phyloP scores from a whole-genome alignment of 2,113 vertebrate species.

The Ameiurus melas region DNA sequence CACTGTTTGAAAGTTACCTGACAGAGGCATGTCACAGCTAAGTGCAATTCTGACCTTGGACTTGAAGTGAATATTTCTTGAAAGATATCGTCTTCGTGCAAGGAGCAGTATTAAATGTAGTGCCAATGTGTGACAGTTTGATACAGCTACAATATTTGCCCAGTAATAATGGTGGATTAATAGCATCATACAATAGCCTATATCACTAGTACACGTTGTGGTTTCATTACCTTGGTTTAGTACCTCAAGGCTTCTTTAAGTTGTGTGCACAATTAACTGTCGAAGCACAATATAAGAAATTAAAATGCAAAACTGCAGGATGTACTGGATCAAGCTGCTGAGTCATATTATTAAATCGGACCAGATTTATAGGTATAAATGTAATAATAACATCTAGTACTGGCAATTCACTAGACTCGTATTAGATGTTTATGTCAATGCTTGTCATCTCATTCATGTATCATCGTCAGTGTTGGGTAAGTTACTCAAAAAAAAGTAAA shows the following conservation, averaged over 20 bases:
- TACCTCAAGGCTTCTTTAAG: background rate
- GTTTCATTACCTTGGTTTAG: background rate
- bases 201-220: background rate
- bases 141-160: no score
- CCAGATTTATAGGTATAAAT: background rate
- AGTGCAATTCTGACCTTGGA: background rate
- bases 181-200: background rate
- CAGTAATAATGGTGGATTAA: background rate
- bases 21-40: background rate
- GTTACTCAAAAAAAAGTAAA: no score
- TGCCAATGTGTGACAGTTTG: background rate
- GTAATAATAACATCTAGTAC: background rate
- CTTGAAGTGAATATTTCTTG: background rate
- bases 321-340: no score
- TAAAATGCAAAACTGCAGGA: background rate
- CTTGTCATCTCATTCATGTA: background rate
- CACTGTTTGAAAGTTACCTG: background rate
- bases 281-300: no score
- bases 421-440: background rate
- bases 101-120: background rate
- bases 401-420: background rate
- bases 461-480: background rate
- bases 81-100: background rate
- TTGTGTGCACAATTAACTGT: background rate
- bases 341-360: no score